A percentile compares a stretch with the other conserved stretches of the same genome.
These are phyloP conservation scores for Zootermopsis nevadensis DNA, from an alignment of 2,888 invertebrate genomes.

Conservation along the genomic window DNA sequence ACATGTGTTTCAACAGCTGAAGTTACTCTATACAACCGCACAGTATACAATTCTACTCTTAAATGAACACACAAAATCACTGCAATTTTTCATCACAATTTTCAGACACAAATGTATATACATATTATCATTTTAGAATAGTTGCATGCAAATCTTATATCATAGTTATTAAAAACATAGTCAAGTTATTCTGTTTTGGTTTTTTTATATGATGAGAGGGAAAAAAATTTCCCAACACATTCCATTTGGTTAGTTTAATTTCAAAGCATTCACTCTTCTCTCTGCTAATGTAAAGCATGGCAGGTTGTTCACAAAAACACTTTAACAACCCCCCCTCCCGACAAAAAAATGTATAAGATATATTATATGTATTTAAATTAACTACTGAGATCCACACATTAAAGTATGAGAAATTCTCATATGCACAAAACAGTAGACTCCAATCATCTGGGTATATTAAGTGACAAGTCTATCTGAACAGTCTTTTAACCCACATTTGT, in stretches of 20 bases:
- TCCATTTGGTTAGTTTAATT: slow-evolving; percentile 29
- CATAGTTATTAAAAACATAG: slow-evolving; percentile 3
- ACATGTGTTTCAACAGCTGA: slow-evolving; percentile 11
- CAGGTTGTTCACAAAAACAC: slow-evolving; percentile 9
- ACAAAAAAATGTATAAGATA: neutral
- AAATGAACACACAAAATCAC: slow-evolving; percentile 42
- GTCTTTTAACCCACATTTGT: neutral
- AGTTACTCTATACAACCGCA: neutral
- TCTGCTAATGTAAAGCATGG: slow-evolving; percentile 33
- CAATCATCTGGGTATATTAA: neutral
- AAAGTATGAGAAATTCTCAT: slow-evolving; percentile 4
- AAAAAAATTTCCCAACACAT: slow-evolving; percentile 7
- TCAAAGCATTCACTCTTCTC: slow-evolving; percentile 31
- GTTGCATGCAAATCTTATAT: slow-evolving; percentile 29
- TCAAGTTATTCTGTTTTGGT: slow-evolving; percentile 33
- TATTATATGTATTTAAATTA: slow-evolving; percentile 30
- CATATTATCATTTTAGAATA: slow-evolving; percentile 30
- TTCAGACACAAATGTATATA: slow-evolving; percentile 32
- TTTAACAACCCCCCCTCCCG: neutral
- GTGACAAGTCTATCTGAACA: slow-evolving; percentile 5
- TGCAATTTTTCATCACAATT: slow-evolving; percentile 31
- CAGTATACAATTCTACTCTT: slow-evolving; percentile 26
- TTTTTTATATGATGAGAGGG: slow-evolving; percentile 10
- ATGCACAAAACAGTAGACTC: slow-evolving; percentile 20
- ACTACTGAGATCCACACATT: slow-evolving; percentile 44